Percentiles rank a stretch among this genome's conserved stretches.
phyloP scores from a whole-genome alignment of 2,113 vertebrate species.

The Todiramphus saurophagus region DNA sequence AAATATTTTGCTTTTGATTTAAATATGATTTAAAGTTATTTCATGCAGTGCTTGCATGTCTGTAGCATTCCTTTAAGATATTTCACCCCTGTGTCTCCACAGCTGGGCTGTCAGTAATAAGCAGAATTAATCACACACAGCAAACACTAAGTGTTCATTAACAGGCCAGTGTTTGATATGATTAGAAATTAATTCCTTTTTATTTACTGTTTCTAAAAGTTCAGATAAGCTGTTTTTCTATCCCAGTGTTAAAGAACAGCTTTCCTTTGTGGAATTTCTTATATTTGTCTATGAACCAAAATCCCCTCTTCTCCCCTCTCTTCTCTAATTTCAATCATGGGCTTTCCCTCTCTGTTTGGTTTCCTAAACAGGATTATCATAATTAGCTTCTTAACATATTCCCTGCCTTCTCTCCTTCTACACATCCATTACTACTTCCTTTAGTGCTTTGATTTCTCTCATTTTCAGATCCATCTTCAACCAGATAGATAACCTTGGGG shows the following conservation, averaged over 20 bases:
- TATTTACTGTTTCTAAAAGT: not conserved
- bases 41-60: not conserved
- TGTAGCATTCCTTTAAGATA: not conserved
- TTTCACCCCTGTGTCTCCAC: not conserved
- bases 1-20: not conserved
- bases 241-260: not conserved
- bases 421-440: not conserved
- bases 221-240: not conserved
- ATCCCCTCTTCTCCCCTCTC: not conserved
- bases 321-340: not conserved
- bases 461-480: not conserved
- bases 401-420: not conserved
- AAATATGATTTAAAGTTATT: not conserved
- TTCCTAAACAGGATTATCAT: constrained; percentile 29
- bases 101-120: not conserved
- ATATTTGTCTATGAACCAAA: not conserved
- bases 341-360: constrained; percentile 7
- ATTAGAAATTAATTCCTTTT: not conserved
- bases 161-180: not conserved
- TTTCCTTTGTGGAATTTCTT: not conserved
- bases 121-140: not conserved
- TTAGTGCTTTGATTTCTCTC: not conserved
- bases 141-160: not conserved
- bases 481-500: not conserved
- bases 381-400: constrained; percentile 37